phyloP scores from a whole-genome alignment of 2,888 invertebrate genomes.

The Machimus atricapillus region DNA sequence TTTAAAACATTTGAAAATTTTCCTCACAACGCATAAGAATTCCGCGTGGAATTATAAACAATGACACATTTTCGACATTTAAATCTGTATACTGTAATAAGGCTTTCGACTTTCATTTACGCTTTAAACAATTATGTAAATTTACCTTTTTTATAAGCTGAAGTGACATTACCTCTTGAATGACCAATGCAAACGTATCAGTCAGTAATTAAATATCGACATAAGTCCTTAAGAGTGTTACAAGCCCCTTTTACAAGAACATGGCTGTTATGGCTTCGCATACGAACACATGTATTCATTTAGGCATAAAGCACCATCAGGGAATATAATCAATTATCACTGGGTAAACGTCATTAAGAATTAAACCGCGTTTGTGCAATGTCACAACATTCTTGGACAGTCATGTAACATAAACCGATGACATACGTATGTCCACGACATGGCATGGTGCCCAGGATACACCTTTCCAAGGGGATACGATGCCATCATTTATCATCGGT shows the following conservation, averaged over 20 bases:
- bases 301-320: not conserved
- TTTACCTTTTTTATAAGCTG: no score
- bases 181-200: not conserved
- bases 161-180: not conserved
- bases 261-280: not conserved
- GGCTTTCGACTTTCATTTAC: no score
- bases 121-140: no score
- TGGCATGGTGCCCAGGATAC: not conserved
- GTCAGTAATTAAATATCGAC: not conserved
- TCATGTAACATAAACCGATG: conserved; percentile 38
- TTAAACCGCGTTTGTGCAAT: conserved; percentile 37
- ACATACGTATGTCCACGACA: conserved; percentile 29
- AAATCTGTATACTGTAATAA: no score
- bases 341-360: conserved; percentile 24
- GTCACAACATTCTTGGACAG: conserved; percentile 31
- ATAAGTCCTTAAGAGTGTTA: not conserved
- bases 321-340: conserved; percentile 21
- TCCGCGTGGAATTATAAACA: no score
- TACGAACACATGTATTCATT: not conserved
- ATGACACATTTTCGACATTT: no score
- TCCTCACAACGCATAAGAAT: no score
- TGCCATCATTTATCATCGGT: conserved; percentile 34
- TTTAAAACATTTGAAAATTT: no score
- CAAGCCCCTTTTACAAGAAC: not conserved
- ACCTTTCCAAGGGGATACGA: conserved; percentile 11